Base-by-base conservation (phyloP, 2,113 vertebrate species). In the Ameiurus melas region DNA sequence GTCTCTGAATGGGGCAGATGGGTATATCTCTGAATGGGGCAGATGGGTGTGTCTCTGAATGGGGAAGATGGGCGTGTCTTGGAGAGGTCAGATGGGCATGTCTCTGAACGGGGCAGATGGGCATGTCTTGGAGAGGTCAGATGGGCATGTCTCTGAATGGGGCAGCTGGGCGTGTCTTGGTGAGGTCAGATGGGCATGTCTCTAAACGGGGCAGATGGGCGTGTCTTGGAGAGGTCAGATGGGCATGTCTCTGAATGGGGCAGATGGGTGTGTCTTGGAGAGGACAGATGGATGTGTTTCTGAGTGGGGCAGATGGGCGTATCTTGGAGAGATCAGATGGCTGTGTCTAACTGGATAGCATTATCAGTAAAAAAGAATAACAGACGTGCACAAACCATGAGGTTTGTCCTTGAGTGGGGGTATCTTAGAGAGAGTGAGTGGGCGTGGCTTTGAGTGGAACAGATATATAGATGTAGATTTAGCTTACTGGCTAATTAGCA, bases 61-160 rank as follows among this genome's bases (percentile, higher is more conserved):
- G 19, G 19, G 20, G 0, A 19, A 22, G 36, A 43, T 20, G 20
- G 36, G 2, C 4, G 19, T 75, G 71, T 39, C 70, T 73, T 58
- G 3, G 3, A 1, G 13, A 1, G 1, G 16, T 0, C 30, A 71
- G 30, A 3, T 19, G 16, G n/a, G 14, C 0, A 30, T 71, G 30
- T 19, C 33, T 71, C 64, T 68, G 64, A 30, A 10, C 14, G 64
- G n/a, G n/a, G 3, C 55, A 81, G 79, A 33, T 36, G 53, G 55
- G 19, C 5, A 0, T 58, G 30, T 33, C 53, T n/a, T 1, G 6
- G 75, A 51, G 22, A 1, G 64, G 12, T 0, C 8, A 27, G 36
- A 53, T n/a, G 73, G 73, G 1, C 1, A 25, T 43, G 43, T 70
- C 66, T 70, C 36, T 39, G 36, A 73, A 3, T 39, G 7, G 36